Conservation (phyloP, 2,797 vertebrate genomes). For the Sciurus carolinensis region DNA sequence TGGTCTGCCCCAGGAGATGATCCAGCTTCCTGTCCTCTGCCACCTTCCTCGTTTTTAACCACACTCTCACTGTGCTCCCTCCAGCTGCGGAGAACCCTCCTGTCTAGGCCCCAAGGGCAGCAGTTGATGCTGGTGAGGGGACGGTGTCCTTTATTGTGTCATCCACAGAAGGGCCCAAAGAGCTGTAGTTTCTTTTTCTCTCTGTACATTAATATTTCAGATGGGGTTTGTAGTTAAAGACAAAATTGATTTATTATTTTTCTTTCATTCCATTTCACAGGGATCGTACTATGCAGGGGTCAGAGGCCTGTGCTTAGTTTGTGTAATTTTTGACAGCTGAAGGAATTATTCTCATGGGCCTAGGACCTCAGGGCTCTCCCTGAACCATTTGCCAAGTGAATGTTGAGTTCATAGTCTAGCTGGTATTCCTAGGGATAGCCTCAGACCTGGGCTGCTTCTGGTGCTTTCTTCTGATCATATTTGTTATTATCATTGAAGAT, state of each 20-base stretch:
- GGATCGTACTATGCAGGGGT: not conserved
- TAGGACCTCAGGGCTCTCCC: not conserved
- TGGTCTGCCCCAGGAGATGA: rapidly evolving
- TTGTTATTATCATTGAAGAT: not conserved
- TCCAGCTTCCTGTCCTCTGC: no score
- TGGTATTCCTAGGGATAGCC: not conserved
- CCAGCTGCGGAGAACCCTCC: not conserved
- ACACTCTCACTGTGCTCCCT: not conserved
- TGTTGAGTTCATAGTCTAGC: not conserved
- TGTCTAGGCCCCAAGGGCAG: not conserved
- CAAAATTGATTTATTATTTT: not conserved
- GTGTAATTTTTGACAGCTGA: not conserved
- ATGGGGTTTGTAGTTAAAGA: not conserved
- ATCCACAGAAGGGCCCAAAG: no score
- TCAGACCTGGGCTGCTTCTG: not conserved
- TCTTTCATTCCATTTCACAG: not conserved
- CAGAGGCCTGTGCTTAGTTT: not conserved
- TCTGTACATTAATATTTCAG: not conserved
- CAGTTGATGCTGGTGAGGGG: no score
- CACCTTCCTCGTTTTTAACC: not conserved
- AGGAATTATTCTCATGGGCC: not conserved
- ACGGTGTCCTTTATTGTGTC: not conserved
- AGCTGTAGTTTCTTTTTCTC: not conserved
- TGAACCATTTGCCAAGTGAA: not conserved
- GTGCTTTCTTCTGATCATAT: not conserved